Evolutionary conservation across 2,113 vertebrate species (phyloP).

Genomic region (Silurus glanis): DNA sequence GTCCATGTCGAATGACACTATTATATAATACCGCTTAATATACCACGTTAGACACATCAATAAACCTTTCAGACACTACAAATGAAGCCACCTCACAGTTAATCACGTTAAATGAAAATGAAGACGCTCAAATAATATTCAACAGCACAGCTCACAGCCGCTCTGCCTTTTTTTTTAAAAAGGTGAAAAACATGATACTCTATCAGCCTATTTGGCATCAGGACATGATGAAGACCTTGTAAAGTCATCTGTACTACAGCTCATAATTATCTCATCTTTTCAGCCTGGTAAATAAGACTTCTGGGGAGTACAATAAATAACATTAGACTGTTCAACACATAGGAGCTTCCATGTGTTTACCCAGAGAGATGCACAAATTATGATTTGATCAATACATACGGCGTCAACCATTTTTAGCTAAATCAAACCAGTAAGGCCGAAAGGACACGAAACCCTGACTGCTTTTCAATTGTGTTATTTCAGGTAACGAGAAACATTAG

Average conservation of each 20-base stretch:
- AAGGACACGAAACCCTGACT: background rate
- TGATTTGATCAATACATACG: background rate
- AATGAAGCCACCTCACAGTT: background rate
- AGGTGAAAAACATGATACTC: background rate
- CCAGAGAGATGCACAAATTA: background rate
- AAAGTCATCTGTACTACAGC: background rate
- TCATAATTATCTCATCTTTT: background rate
- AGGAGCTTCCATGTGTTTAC: background rate
- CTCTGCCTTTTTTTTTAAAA: background rate
- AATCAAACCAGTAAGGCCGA: background rate
- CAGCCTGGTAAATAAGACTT: background rate
- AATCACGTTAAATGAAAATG: background rate
- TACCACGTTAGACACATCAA: background rate
- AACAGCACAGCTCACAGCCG: too few species aligned
- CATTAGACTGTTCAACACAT: background rate
- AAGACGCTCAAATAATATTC: background rate
- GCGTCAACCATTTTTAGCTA: background rate
- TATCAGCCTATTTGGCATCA: background rate
- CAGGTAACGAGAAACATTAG: background rate
- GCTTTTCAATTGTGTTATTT: background rate
- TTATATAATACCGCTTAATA: conserved; percentile 6
- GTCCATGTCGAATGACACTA: background rate
- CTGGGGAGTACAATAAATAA: background rate
- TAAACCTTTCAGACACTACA: background rate
- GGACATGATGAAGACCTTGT: background rate